These are phyloP conservation scores for Dreissena rostriformis DNA, from an alignment of 1,140 invertebrate genomes.

Conservation along the genomic window DNA sequence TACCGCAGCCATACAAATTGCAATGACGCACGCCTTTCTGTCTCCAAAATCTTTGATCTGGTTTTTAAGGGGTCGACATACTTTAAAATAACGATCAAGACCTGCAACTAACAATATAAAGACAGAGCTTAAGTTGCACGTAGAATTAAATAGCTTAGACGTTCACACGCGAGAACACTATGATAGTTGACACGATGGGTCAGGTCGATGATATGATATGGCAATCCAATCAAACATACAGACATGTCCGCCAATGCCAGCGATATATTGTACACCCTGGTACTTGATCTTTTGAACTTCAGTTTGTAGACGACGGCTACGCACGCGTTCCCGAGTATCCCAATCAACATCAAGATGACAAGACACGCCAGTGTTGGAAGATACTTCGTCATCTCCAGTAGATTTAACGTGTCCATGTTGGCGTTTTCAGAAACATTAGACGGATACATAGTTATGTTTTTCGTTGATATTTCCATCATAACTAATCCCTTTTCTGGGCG, in stretches of 20 bases:
- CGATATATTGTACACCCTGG: constrained; percentile 62
- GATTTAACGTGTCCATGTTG: not conserved
- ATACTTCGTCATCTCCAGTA: constrained; percentile 41
- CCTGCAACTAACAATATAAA: constrained; percentile 65
- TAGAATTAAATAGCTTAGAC: no score
- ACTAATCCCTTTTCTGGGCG: no score
- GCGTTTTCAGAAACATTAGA: no score
- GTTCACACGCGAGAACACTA: no score
- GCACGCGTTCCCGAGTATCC: constrained; percentile 62
- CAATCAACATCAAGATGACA: constrained; percentile 55
- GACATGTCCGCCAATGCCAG: constrained; percentile 64
- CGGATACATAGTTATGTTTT: no score
- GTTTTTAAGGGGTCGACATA: constrained; percentile 61
- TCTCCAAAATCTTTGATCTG: constrained; percentile 60
- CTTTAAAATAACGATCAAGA: constrained; percentile 65
- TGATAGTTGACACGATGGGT: no score
- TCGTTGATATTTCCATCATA: no score
- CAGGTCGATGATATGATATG: constrained; percentile 68
- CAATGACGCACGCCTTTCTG: constrained; percentile 49
- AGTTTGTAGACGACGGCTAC: constrained; percentile 62
- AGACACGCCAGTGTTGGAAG: constrained; percentile 53
- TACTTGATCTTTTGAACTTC: constrained; percentile 57
- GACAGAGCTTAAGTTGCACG: no score
- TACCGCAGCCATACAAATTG: constrained; percentile 11
- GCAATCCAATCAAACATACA: constrained; percentile 64